Conservation (phyloP, 1,140 invertebrate species). For the Stenopsyche tienmushanensis region DNA sequence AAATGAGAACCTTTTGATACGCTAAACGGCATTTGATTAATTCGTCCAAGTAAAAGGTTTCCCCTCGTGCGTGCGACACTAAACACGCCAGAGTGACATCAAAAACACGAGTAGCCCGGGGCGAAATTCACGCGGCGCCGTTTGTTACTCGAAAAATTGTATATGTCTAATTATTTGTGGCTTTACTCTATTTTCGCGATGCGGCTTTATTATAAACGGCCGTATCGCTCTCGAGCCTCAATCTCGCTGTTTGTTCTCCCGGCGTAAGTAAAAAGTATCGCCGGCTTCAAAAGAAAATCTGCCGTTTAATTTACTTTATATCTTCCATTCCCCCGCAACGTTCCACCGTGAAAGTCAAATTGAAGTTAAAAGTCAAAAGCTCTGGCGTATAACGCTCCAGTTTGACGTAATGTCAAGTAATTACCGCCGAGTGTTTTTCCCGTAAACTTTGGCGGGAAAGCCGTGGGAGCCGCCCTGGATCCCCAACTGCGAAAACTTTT, state of each 20-base stretch:
- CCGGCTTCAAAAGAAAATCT: slow-evolving; percentile 28
- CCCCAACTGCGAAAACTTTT: not conserved
- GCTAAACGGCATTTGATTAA: too few relatives aligned
- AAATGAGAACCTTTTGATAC: too few relatives aligned
- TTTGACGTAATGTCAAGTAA: slow-evolving; percentile 31
- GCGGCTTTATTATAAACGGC: slow-evolving; percentile 22
- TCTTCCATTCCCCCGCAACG: slow-evolving; percentile 1
- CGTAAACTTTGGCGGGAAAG: slow-evolving; percentile 8
- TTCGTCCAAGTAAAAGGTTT: too few relatives aligned
- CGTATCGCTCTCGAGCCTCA: slow-evolving; percentile 6
- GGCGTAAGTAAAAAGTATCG: slow-evolving; percentile 27
- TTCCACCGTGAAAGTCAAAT: slow-evolving; percentile 17
- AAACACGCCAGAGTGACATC: too few relatives aligned
- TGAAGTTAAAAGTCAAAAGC: slow-evolving; percentile 32
- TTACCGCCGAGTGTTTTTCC: slow-evolving; percentile 28
- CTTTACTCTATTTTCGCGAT: slow-evolving; percentile 24
- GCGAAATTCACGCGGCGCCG: not conserved
- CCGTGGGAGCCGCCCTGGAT: not conserved
- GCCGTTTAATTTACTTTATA: slow-evolving; percentile 33
- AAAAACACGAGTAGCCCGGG: too few relatives aligned
- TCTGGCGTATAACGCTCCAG: slow-evolving; percentile 15
- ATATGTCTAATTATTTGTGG: not conserved
- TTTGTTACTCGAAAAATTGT: not conserved
- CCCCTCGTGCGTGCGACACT: too few relatives aligned
- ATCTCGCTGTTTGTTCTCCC: slow-evolving; percentile 27